Conservation (phyloP, 2,113 vertebrate species). For the Casuarius casuarius region DNA sequence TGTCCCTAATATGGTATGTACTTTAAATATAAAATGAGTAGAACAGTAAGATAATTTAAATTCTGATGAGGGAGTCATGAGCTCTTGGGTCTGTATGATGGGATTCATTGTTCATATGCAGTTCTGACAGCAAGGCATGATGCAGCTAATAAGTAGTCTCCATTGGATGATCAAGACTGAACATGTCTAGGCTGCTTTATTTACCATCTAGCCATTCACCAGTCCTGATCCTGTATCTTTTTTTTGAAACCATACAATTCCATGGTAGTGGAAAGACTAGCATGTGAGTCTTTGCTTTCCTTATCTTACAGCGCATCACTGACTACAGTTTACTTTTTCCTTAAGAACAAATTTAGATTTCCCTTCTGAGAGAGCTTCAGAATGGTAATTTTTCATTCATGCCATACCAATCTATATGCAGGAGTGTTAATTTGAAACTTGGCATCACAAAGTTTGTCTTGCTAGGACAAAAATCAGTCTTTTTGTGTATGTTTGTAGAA, state of each 20-base stretch:
- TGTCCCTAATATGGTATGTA: slow-evolving; percentile 89
- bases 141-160: background rate
- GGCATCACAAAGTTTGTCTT: background rate
- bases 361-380: background rate
- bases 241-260: background rate
- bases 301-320: background rate
- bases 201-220: background rate
- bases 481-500: background rate
- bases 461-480: background rate
- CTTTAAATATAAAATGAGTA: background rate
- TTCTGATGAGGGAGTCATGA: background rate
- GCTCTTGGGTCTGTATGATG: background rate
- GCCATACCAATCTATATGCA: background rate
- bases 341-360: background rate
- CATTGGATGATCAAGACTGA: background rate
- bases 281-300: background rate
- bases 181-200: background rate
- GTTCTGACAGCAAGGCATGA: background rate
- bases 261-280: background rate
- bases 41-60: background rate
- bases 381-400: background rate
- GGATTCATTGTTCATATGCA: fast-evolving
- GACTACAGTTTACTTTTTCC: background rate
- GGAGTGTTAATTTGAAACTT: background rate
- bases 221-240: background rate